Evolutionary conservation across 2,113 vertebrate genomes (phyloP).

Genomic region (Pionites leucogaster): DNA sequence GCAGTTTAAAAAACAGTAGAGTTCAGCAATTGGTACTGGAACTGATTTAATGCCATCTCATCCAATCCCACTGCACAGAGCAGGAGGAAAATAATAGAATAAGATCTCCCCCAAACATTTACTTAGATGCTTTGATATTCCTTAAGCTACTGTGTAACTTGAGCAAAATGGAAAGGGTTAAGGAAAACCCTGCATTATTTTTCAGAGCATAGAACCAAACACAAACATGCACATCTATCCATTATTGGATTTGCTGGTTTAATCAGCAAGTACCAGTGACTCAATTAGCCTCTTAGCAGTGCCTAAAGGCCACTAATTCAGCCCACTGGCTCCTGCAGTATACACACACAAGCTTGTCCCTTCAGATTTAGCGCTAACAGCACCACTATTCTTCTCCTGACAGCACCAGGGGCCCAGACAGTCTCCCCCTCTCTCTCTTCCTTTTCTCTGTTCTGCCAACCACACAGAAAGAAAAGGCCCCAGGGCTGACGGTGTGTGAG

Average conservation of each 20-base stretch:
- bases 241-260: slow-evolving; percentile 59
- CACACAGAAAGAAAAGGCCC: slow-evolving; percentile 69
- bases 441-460: slow-evolving; percentile 54
- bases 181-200: neutral
- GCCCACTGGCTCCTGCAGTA: slow-evolving; percentile 52
- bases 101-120: neutral
- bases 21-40: neutral
- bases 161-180: neutral
- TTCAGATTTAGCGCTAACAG: slow-evolving; percentile 47
- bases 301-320: slow-evolving; percentile 63
- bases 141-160: neutral
- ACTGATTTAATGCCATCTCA: neutral
- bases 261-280: slow-evolving; percentile 65
- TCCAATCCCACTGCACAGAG: neutral
- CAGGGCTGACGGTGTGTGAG: slow-evolving; percentile 59
- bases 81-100: neutral
- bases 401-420: slow-evolving; percentile 62
- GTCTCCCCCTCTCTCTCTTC: slow-evolving; percentile 43
- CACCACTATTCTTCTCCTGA: slow-evolving; percentile 51
- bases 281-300: slow-evolving; percentile 58
- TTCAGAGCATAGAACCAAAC: slow-evolving; percentile 30
- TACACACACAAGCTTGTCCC: slow-evolving; percentile 53
- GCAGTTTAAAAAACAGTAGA: neutral
- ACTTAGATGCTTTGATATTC: neutral
- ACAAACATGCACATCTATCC: slow-evolving; percentile 41